These are phyloP conservation scores for Ceyx erithaca DNA, from an alignment of 2,797 vertebrate genomes.

Conservation along the genomic window DNA sequence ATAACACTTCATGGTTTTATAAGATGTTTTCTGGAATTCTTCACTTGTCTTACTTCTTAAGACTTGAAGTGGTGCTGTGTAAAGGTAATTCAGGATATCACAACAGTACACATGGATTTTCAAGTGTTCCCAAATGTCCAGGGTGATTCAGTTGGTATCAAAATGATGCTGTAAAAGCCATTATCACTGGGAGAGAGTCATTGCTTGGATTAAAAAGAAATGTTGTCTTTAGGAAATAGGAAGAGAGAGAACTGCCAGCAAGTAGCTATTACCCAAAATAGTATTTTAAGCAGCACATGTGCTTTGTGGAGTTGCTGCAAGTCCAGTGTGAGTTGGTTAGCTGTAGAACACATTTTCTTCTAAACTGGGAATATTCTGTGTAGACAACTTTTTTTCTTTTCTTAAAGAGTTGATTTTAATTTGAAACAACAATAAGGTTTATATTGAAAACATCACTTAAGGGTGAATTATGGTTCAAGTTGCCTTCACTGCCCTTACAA, in stretches of 20 bases:
- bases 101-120: not conserved
- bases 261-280: not conserved
- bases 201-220: not conserved
- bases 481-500: not conserved
- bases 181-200: not conserved
- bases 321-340: not conserved
- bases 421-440: not conserved
- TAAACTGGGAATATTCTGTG: not conserved
- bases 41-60: not conserved
- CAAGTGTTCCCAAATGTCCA: not conserved
- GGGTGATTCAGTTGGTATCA: not conserved
- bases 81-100: not conserved
- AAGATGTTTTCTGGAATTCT: not conserved
- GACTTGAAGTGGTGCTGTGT: not conserved
- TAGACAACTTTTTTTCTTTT: not conserved
- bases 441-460: not conserved
- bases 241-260: not conserved
- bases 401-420: not conserved
- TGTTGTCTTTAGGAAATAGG: not conserved
- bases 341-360: not conserved
- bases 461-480: not conserved
- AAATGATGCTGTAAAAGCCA: not conserved
- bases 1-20: not conserved
- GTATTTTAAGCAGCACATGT: not conserved
- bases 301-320: not conserved